These are phyloP conservation scores for Tetragonula clypearis DNA, from an alignment of 1,140 invertebrate species.

Conservation along the genomic window DNA sequence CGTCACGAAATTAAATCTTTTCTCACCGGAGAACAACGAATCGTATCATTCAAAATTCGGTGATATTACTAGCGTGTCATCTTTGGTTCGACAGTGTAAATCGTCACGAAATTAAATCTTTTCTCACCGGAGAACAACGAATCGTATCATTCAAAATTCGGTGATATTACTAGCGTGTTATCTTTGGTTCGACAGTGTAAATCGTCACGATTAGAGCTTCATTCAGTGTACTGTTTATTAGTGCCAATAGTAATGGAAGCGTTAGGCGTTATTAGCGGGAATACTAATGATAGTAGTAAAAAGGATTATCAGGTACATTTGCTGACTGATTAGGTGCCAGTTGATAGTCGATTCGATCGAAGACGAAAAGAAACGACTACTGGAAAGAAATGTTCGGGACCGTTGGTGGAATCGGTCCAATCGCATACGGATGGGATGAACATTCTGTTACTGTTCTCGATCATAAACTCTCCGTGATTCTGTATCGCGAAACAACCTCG, in stretches of 20 bases:
- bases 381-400: background rate
- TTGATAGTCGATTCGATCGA: background rate
- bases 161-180: too few species aligned
- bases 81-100: background rate
- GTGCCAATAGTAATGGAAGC: background rate
- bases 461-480: background rate
- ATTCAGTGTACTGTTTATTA: constrained; percentile 6
- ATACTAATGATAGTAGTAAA: constrained; percentile 1
- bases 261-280: constrained; percentile 8
- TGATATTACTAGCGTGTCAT: too few species aligned
- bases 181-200: background rate
- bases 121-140: too few species aligned
- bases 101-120: background rate
- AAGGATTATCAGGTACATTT: constrained; percentile 6
- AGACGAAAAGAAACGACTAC: background rate
- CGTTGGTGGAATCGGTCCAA: background rate
- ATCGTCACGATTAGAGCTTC: background rate
- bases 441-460: background rate
- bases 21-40: too few species aligned
- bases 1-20: background rate
- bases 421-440: background rate
- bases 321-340: background rate
- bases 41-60: too few species aligned
- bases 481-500: background rate
- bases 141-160: too few species aligned